Evolutionary conservation across 2,113 vertebrate genomes (phyloP), one percentile per base, ranked within the genome.

Genomic region (Bubo bubo): DNA sequence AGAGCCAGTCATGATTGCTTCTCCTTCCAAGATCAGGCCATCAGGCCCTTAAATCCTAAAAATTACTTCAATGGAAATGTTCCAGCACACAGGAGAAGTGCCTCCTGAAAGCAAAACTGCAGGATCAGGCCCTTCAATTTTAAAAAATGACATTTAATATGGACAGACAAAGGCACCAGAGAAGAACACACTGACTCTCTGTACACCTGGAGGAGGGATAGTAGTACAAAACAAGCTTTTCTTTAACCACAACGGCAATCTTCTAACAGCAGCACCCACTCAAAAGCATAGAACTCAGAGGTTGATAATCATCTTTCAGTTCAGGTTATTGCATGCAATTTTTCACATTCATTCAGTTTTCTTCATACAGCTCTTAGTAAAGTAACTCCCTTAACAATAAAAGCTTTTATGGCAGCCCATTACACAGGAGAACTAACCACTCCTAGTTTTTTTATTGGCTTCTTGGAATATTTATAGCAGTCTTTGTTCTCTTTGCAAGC

Each of bases 331-430:
- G 98, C 98, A 97, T 98, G 98, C 98, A 97, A 98, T 98, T 98
- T 98, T 98, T 98, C 98, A 97, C 98, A 98, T 98, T 98, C 98
- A 98, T 97, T 98, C 98, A 97, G 97, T 98, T 98, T 98, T 98
- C 96, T 97, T 98, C 98, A 96, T 97, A 95, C 87, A 92, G 97
- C 98, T 98, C 96, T 98, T 98, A 98, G 97, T 98, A 98, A 98
- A 98, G 98, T 98, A 98, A 98, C 98, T 98, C 97, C 97, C 92
- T 97, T 96, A 98, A 98, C 98, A 99, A 98, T 98, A 98, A 98
- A 98, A 98, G 97, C 98, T 98, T 98, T 98, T 98, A 98, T 98
- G 89, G 98, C 83, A 96, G 88, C 95, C 97, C 97, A 98, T 98
- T 98, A 98, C 97, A 93, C 86, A 94, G 95, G 93, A 98, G 96